These are phyloP conservation scores for Acheta domesticus DNA, from an alignment of 2,888 invertebrate species.

Conservation along the genomic window DNA sequence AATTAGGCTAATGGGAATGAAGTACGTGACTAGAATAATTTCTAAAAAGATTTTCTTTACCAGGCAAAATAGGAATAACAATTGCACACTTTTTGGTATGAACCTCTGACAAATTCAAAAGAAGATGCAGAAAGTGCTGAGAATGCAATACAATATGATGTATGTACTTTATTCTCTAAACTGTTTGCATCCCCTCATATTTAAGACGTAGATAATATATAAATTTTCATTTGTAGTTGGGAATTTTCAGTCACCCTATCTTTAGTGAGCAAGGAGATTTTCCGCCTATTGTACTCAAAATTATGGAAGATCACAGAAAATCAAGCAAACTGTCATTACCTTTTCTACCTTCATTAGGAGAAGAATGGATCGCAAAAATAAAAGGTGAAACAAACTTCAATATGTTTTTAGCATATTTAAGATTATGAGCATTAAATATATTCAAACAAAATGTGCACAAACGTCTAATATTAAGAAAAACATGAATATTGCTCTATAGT, in stretches of 20 bases:
- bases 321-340: slow-evolving; percentile 58
- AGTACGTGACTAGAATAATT: too few relatives aligned
- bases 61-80: slow-evolving; percentile 37
- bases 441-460: too few relatives aligned
- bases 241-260: slow-evolving; percentile 67
- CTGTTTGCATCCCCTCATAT: not conserved
- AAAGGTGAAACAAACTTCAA: slow-evolving; percentile 26
- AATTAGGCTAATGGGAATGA: too few relatives aligned
- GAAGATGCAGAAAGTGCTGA: slow-evolving; percentile 30
- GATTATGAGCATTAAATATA: too few relatives aligned
- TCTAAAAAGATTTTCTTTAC: not conserved
- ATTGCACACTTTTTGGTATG: slow-evolving; percentile 33
- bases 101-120: slow-evolving; percentile 31
- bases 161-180: slow-evolving; percentile 18
- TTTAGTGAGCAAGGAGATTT: slow-evolving; percentile 62
- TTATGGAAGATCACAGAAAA: slow-evolving; percentile 56
- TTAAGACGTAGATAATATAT: slow-evolving; percentile 37
- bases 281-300: slow-evolving; percentile 60
- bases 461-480: too few relatives aligned
- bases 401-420: too few relatives aligned
- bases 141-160: slow-evolving; percentile 34
- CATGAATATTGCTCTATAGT: too few relatives aligned
- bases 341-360: slow-evolving; percentile 60
- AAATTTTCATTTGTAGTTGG: slow-evolving; percentile 50
- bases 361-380: slow-evolving; percentile 50